A percentile compares a stretch with the other conserved stretches of the same genome.
These are phyloP conservation scores for Chorisops tibialis DNA, from an alignment of 2,888 invertebrate genomes.

Conservation along the genomic window DNA sequence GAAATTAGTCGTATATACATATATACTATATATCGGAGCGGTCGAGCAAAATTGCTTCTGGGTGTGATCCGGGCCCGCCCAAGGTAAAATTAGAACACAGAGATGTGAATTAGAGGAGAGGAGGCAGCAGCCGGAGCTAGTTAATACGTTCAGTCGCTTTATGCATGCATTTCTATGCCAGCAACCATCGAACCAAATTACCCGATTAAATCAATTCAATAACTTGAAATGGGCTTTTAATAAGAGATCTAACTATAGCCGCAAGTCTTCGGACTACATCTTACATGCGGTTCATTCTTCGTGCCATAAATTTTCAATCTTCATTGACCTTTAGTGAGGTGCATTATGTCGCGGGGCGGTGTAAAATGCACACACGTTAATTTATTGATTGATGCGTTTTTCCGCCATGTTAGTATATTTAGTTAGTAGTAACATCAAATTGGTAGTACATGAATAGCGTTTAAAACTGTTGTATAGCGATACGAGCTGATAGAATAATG, in stretches of 20 bases:
- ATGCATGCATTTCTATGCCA: slow-evolving; percentile 9
- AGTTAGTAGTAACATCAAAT: background rate
- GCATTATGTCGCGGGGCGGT: no score
- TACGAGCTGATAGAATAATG: slow-evolving; percentile 5
- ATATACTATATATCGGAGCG: no score
- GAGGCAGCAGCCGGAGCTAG: background rate
- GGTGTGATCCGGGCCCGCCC: slow-evolving; percentile 13
- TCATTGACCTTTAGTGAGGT: no score
- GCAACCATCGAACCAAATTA: slow-evolving; percentile 15
- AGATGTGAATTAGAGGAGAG: background rate
- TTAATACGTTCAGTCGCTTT: slow-evolving; percentile 5
- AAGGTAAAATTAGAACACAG: background rate
- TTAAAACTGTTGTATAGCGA: background rate
- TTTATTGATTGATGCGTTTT: slow-evolving; percentile 20
- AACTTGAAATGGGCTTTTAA: slow-evolving; percentile 20
- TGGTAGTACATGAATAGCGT: background rate
- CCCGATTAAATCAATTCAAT: slow-evolving; percentile 23
- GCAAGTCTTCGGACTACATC: background rate
- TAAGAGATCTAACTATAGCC: background rate
- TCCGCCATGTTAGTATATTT: background rate
- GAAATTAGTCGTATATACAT: no score
- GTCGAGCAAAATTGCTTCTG: background rate
- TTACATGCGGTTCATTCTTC: background rate
- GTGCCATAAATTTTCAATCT: no score
- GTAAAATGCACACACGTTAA: slow-evolving; percentile 3